Evolutionary conservation across 2,113 vertebrate genomes (phyloP), one percentile per base, ranked within the genome.

Genomic region (Psilopsiagon aurifrons): DNA sequence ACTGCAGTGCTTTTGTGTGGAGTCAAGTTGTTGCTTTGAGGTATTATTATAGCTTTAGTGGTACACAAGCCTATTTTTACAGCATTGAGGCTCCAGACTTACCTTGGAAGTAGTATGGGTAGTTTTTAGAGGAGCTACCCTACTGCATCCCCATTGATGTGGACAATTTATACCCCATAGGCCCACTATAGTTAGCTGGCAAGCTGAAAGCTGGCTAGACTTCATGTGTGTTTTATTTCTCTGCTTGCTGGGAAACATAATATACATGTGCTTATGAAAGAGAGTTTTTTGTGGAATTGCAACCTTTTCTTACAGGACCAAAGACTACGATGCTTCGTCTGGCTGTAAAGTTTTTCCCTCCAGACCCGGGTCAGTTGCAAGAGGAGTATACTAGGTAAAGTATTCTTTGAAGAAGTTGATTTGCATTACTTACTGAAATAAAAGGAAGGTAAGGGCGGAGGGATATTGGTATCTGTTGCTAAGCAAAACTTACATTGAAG

Each of bases 331-430:
- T 99, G 55, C 98, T 99, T 93, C 98, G 99, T 71, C 98, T 99
- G 70, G 99, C 99, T 1, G 99, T 99, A 4, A 99, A 99, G 93
- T 99, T 99, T 92, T 99, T 99, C 90, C 99, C 99, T 19, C 99
- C 99, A 9, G 99, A 99, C 79, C 99, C 99, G 1, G 99, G 99
- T 80, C 99, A 99, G 94, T 93, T 99, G 89, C 99, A 99, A 91
- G 99, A 99, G 84, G 99, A 99, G 76, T 99, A 98, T n/a, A 99
- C 99, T 0, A 98, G 99, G 99, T 99, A 93, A 97, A 51, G 67
- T 83, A 15, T 51, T 52, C 62, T 82, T 60, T 14, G 17, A 68
- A 60, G 13, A 13, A 2, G 33, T 52, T 23, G 17, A 8, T 74
- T 77, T 83, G 39, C 5, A 7, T 90, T 77, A 11, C 5, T 9